Evolutionary conservation across 2,888 invertebrate species (phyloP), one percentile per base, ranked within the genome.

Genomic region (Rapana venosa): DNA sequence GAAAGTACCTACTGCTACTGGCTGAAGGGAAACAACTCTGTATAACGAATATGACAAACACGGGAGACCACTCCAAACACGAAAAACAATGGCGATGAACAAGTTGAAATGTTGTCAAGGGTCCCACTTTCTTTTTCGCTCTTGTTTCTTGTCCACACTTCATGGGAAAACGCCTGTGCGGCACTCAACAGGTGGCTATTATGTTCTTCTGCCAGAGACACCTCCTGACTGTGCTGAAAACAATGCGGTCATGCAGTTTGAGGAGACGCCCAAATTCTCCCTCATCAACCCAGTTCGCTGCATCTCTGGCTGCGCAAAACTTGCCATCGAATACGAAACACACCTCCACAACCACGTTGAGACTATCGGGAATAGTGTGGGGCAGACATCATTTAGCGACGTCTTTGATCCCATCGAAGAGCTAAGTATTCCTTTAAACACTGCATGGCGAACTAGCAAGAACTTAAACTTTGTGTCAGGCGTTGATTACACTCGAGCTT

Each of bases 361-460:
- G 66, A 91, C 92, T 17, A 84, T 96, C 11, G 92, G 94, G 93
- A 93, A 95, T 94, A 91, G 58, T 56, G 74, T 13, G 0, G 77
- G 90, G 47, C 90, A 92, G 85, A 92, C 92, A 90, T 94, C 92
- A n/a, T 96, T 96, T 92, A 92, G 93, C 32, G 90, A 91, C 77
- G 92, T 95, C 15, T 95, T 95, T 88, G 90, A 93, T 86, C 94
- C 94, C 8, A 92, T 95, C 35, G 95, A 99, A 95, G 97, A 97
- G 93, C 95, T 97, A 0, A 97, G 97, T 66, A 97, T 97, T 0
- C 97, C 98, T 20, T 96, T 99, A 87, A 98, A 98, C 95, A 97
- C 97, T 87, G 98, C 98, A 6, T 98, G 98, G 98, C 98, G 98
- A 20, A 97, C 98, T 93, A 97, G 98, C 0, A 98, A 98, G 96